A percentile compares a stretch with the other conserved stretches of the same genome.
Evolutionary conservation across 2,888 invertebrate genomes (phyloP).

Genomic region (Stenotaenia linearis): DNA sequence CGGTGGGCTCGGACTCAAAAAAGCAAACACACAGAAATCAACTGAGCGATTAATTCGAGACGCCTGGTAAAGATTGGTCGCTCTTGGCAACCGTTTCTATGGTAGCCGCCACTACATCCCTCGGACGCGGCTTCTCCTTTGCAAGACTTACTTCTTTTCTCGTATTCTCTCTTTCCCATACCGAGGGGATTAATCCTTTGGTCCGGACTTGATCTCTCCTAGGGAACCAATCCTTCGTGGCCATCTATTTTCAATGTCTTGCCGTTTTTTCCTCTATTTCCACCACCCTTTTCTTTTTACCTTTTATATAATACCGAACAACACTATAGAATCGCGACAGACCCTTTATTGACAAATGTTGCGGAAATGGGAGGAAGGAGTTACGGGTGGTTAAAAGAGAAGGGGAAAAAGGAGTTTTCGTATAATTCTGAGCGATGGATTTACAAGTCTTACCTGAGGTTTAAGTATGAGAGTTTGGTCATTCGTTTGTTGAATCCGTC

Average conservation of each 20-base stretch:
- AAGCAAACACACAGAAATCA: conserved; percentile 19
- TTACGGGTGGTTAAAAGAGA: not conserved
- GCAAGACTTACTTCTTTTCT: conserved; percentile 3
- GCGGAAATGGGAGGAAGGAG: conserved; percentile 4
- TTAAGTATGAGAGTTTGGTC: not conserved
- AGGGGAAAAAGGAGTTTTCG: not conserved
- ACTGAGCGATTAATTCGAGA: conserved; percentile 21
- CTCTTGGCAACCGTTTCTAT: conserved; percentile 5
- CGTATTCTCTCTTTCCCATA: conserved; percentile 6
- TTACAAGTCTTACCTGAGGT: not conserved
- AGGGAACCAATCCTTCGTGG: conserved; percentile 23
- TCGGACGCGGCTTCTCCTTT: not conserved
- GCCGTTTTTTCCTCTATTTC: conserved; percentile 1
- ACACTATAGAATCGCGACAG: not conserved
- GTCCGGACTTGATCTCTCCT: conserved; percentile 19
- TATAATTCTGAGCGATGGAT: not conserved
- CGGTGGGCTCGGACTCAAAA: not conserved
- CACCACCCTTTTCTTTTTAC: not conserved
- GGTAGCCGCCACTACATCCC: not conserved
- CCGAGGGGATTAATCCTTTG: conserved; percentile 16
- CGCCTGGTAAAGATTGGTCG: not conserved
- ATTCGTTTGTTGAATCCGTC: not conserved
- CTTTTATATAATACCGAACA: not conserved
- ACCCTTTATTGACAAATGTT: conserved; percentile 18
- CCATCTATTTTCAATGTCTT: conserved; percentile 17